Evolutionary conservation across 2,888 invertebrate species (phyloP), one percentile per base, ranked within the genome.

Genomic region (Scrobipalpa costella): DNA sequence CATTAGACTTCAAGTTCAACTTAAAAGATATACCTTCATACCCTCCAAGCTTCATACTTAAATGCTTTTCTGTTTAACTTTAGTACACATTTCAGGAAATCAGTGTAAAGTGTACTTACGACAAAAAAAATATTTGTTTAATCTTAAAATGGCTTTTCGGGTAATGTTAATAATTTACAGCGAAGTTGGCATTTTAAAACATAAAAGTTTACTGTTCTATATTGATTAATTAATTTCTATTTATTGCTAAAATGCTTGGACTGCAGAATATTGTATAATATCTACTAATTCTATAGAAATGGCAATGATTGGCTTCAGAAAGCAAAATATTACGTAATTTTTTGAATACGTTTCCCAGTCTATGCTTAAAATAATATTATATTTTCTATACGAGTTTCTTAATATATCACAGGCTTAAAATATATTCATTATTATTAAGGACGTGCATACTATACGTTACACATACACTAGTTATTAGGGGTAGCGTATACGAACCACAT

Each of bases 371-470:
- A 44, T 44, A 81, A 72, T 78, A 27, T 27, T 3, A 80, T 80
- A 78, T 75, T 79, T 77, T 77, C 85, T 89, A 89, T 86, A 88
- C 82, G 76, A 85, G 80, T 84, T 84, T 85, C 85, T 86, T 88
- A 77, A 88, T 84, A 86, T 90, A 91, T 91, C 91, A 91, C 91
- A 91, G 90, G 90, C 90, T 90, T 90, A 90, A 89, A 89, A 83
- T 84, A 90, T 88, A 89, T 78, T 81, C 78, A 80, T 87, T 89
- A 80, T 86, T 89, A 89, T 75, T 81, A 88, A 84, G 90, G 91
- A 91, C 90, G 90, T 90, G 90, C 88, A 88, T 89, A 83, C 85
- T 86, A 88, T 89, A 88, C 84, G 82, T 89, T 60, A 88, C 85
- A 85, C 85, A 84, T 86, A 87, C 70, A 73, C 21, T 81, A 81